Conservation (phyloP, 1,140 invertebrate genomes). For the Cephus cinctus region DNA sequence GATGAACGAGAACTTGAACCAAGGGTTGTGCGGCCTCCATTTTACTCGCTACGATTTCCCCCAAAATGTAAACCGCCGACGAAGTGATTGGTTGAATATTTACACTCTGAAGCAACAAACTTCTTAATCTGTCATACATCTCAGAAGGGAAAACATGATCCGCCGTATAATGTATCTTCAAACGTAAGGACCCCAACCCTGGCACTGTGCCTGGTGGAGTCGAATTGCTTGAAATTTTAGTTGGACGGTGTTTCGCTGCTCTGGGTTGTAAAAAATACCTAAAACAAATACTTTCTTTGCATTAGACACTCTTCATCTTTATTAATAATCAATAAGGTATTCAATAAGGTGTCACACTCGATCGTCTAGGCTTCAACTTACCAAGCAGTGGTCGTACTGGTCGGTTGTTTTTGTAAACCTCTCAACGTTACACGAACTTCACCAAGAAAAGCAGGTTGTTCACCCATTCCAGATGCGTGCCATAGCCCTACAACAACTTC, state of each 20-base stretch:
- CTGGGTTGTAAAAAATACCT: slow-evolving; percentile 86
- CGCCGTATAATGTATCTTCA: slow-evolving; percentile 84
- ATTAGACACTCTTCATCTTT: no score
- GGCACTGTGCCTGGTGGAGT: slow-evolving; percentile 69
- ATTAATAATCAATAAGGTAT: no score
- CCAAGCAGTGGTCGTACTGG: slow-evolving; percentile 63
- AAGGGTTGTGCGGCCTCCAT: slow-evolving; percentile 85
- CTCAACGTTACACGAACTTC: slow-evolving; percentile 78
- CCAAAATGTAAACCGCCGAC: slow-evolving; percentile 82
- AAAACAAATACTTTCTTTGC: no score
- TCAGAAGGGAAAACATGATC: slow-evolving; percentile 84
- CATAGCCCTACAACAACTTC: slow-evolving; percentile 79
- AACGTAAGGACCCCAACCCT: slow-evolving; percentile 74
- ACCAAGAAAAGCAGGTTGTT: slow-evolving; percentile 77
- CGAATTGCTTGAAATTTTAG: slow-evolving; percentile 61
- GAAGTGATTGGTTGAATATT: slow-evolving; percentile 78
- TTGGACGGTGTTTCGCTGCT: slow-evolving; percentile 61
- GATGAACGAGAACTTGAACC: slow-evolving; percentile 80
- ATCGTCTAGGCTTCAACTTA: no score
- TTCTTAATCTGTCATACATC: slow-evolving; percentile 75
- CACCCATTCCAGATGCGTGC: slow-evolving; percentile 79
- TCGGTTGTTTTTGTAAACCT: slow-evolving; percentile 65
- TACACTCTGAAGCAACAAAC: slow-evolving; percentile 73
- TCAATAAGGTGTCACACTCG: no score
- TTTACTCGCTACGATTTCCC: slow-evolving; percentile 81